Conservation (phyloP, 2,888 invertebrate genomes). For the Melipona bicolor region DNA sequence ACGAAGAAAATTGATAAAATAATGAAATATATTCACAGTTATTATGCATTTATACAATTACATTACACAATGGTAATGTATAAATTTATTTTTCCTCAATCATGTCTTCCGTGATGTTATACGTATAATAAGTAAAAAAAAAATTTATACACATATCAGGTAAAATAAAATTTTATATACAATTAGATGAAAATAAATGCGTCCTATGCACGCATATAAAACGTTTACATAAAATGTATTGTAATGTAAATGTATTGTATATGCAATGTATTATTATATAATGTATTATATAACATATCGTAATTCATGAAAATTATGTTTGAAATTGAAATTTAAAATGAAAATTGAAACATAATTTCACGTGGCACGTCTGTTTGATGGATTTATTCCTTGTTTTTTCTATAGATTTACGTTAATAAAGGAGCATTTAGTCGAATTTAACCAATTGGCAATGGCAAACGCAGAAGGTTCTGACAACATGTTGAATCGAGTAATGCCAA, state of each 20-base stretch:
- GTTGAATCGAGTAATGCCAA: conserved; percentile 99
- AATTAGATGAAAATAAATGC: no score
- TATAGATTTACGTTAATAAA: conserved; percentile 96
- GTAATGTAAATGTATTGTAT: no score
- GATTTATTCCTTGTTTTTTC: conserved; percentile 54
- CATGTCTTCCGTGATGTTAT: no score
- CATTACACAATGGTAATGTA: neutral
- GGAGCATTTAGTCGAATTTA: conserved; percentile 98
- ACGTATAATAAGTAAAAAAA: no score
- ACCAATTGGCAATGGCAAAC: conserved; percentile 99
- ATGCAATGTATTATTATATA: no score
- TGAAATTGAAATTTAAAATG: neutral
- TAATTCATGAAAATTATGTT: no score
- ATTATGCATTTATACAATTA: neutral
- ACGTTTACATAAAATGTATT: no score
- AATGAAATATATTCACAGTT: neutral
- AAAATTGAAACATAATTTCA: neutral
- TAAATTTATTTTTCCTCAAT: neutral
- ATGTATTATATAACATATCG: no score
- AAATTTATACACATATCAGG: no score
- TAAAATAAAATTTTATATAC: no score
- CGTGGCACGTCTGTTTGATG: neutral
- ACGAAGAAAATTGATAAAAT: no score
- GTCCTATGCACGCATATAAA: no score
- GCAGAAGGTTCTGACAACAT: conserved; percentile 99